Conservation (phyloP, 2,888 invertebrate species). For the Celastrina argiolus region DNA sequence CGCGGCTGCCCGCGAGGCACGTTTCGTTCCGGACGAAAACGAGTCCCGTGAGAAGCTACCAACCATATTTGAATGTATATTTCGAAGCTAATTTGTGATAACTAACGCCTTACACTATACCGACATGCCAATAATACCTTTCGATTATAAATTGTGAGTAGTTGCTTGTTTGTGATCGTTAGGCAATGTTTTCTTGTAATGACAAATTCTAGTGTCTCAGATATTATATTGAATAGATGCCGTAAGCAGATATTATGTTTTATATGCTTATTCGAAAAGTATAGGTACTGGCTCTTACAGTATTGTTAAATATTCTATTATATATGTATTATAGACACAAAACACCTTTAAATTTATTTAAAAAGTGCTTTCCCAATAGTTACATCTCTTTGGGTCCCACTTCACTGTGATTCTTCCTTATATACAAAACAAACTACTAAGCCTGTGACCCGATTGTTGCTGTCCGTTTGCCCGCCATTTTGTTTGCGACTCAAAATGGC, state of each 20-base stretch:
- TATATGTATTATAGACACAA: conserved; percentile 60
- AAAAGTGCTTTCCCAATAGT: conserved; percentile 38
- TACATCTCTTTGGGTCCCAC: conserved; percentile 55
- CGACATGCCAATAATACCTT: conserved; percentile 35
- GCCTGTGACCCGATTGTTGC: conserved; percentile 24
- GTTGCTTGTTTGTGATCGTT: neutral
- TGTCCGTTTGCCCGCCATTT: conserved; percentile 38
- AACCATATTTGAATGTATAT: conserved; percentile 52
- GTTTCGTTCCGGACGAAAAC: neutral
- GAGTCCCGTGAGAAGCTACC: neutral
- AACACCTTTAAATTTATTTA: conserved; percentile 40
- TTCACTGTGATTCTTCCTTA: conserved; percentile 34
- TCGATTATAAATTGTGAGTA: neutral
- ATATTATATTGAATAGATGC: neutral
- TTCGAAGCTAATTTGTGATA: conserved; percentile 72
- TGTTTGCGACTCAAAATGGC: conserved; percentile 36
- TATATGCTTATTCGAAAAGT: conserved; percentile 11
- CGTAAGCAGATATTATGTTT: neutral
- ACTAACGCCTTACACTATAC: conserved; percentile 59
- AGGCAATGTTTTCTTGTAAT: neutral
- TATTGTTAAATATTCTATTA: conserved; percentile 44
- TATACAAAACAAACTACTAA: conserved; percentile 37
- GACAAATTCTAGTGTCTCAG: neutral
- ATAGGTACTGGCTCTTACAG: conserved; percentile 4
- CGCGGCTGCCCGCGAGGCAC: conserved; percentile 31